These are phyloP conservation scores for Macrosiphum euphorbiae DNA, from an alignment of 2,888 invertebrate genomes.

Conservation along the genomic window DNA sequence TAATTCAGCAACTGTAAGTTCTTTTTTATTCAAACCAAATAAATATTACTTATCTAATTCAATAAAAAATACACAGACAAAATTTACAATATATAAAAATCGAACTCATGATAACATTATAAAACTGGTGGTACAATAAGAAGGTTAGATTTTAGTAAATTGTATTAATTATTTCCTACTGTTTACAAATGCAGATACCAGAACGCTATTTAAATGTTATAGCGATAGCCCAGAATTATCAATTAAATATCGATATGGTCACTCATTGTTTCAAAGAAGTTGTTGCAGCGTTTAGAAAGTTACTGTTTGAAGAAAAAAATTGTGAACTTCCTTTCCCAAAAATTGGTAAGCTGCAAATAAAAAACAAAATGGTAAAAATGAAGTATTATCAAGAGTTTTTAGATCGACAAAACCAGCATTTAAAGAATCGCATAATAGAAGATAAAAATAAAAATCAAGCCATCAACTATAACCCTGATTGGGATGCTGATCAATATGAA, in stretches of 20 bases:
- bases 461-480: not conserved
- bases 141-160: not conserved
- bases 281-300: not conserved
- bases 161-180: not conserved
- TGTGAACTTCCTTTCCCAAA: slow-evolving; percentile 49
- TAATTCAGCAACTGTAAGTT: slow-evolving; percentile 17
- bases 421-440: not conserved
- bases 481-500: not conserved
- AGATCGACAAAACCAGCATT: slow-evolving; percentile 22
- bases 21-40: not conserved
- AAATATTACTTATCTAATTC: too few species aligned
- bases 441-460: not conserved
- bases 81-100: too few species aligned
- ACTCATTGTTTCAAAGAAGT: slow-evolving; percentile 36
- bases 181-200: slow-evolving; percentile 21
- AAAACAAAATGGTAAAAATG: slow-evolving; percentile 34
- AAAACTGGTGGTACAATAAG: too few species aligned
- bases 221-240: not conserved
- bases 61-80: too few species aligned
- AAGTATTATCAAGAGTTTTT: slow-evolving; percentile 38
- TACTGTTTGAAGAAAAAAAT: slow-evolving; percentile 46
- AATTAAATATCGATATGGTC: slow-evolving; percentile 39
- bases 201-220: slow-evolving; percentile 34
- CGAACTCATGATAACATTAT: too few species aligned
- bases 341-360: slow-evolving; percentile 50